Evolutionary conservation across 1,140 invertebrate species (phyloP).

Genomic region (Drosophila watanabei): DNA sequence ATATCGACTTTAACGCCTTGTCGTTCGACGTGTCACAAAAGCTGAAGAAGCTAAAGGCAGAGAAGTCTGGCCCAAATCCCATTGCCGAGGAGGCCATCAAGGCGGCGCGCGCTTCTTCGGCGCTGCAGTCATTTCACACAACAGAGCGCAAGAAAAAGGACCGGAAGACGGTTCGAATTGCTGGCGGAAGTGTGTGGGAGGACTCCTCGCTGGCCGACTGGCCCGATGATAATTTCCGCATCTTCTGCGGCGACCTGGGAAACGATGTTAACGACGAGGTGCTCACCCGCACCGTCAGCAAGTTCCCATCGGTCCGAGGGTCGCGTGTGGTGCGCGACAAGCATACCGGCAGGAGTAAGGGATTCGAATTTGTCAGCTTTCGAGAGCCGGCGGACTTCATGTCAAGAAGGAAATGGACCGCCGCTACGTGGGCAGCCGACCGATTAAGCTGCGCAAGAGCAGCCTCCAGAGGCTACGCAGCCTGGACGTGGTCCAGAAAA

Average conservation of each 20-base stretch:
- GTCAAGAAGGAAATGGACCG: conserved; percentile 99
- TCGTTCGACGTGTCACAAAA: conserved; percentile 89
- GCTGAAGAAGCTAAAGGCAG: conserved; percentile 89
- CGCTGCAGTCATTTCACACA: conserved; percentile 86
- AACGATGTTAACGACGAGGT: conserved; percentile 99
- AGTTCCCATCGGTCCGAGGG: conserved; percentile 97
- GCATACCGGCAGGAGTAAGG: conserved; percentile 98
- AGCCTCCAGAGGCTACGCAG: conserved; percentile 98
- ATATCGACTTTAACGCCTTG: conserved; percentile 88
- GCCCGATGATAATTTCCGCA: conserved; percentile 98
- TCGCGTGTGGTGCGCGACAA: conserved; percentile 99
- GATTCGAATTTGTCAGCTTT: conserved; percentile 99
- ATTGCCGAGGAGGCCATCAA: conserved; percentile 89
- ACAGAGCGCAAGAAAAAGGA: conserved; percentile 89
- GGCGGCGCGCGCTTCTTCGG: conserved; percentile 88
- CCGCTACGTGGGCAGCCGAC: conserved; percentile 98
- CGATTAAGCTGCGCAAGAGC: conserved; percentile 99
- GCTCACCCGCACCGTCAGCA: conserved; percentile 95
- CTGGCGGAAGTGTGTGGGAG: conserved; percentile 97
- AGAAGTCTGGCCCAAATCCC: conserved; percentile 88
- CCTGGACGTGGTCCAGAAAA: conserved; percentile 96
- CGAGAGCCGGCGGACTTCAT: conserved; percentile 98
- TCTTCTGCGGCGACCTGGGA: conserved; percentile 99
- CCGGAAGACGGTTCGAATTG: conserved; percentile 91
- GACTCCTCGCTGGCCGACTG: conserved; percentile 96